Base-by-base conservation (phyloP, 1,140 invertebrate species). In the Drosophila cardini region DNA sequence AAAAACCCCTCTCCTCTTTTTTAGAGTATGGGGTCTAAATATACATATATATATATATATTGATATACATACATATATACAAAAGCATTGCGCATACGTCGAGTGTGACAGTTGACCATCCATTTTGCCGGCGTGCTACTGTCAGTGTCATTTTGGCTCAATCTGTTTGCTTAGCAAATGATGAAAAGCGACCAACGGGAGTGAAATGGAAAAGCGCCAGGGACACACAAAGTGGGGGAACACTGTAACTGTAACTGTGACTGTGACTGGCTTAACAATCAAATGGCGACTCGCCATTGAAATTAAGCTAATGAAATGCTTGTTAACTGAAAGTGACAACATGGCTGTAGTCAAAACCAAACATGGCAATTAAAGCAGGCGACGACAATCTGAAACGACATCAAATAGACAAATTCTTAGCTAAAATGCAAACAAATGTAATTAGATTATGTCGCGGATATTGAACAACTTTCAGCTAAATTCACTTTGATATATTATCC, bases 221-320 rank as follows among this genome's bases (percentile, higher is more conserved):
- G n/a, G n/a, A n/a, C n/a, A n/a, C 9, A 9, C 16, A 13, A 8
- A 13, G 21, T 8, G 38, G 56, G 21, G 8, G n/a, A 13, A 30
- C 56, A 50, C 45, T 36, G 45, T 26, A 42, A 48, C 65, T 34
- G 60, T 26, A 30, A 50, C 43, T 26, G 32, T 4, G 21, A 26
- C 65, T 34, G 60, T 30, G 30, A 50, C 43, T 36, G 32, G 45
- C 53, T 42, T 43, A 58, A 38, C 65, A 68, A 68, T 67, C 70
- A 68, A 58, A 68, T 48, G 46, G 63, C 69, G 61, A 72, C 18
- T 46, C 40, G 46, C 45, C 76, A 77, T 67, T 58, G 60, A 79
- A 86, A 86, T 81, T 85, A 60, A 71, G 82, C 82, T 86, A 85
- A 85, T 85, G 82, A 85, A 86, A 85, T 81, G 78, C 82, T 81